These are phyloP conservation scores for Oreochromis mossambicus DNA, from an alignment of 2,797 vertebrate genomes.

Conservation along the genomic window DNA sequence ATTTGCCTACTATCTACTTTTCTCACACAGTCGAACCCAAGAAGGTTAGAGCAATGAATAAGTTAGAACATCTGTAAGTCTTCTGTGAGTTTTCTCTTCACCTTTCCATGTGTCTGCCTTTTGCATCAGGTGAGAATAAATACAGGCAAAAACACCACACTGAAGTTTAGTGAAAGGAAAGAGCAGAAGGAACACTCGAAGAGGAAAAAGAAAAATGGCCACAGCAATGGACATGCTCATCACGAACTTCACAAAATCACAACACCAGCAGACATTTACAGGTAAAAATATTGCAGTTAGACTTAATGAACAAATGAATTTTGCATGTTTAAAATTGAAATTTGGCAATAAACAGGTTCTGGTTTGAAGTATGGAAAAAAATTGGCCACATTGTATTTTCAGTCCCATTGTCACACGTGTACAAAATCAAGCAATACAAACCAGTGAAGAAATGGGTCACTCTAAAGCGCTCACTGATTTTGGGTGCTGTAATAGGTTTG, in stretches of 20 bases:
- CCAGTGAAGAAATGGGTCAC: neutral
- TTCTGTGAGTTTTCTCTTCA: neutral
- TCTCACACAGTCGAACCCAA: slow-evolving; percentile 95
- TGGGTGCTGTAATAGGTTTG: neutral
- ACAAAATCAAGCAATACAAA: neutral
- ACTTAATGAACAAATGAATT: neutral
- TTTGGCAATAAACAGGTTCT: accelerated
- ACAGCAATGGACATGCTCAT: slow-evolving; percentile 78
- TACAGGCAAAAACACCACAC: slow-evolving; percentile 94
- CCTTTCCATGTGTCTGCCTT: neutral
- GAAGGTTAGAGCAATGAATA: slow-evolving; percentile 78
- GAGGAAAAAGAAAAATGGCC: slow-evolving; percentile 87
- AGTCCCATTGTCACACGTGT: neutral
- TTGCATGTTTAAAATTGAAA: neutral
- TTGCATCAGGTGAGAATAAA: slow-evolving; percentile 92
- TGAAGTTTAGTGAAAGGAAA: slow-evolving; percentile 97
- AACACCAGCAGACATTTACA: slow-evolving; percentile 91
- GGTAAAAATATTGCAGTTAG: slow-evolving; percentile 64
- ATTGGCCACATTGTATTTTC: neutral
- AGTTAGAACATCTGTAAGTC: neutral
- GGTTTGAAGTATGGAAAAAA: neutral
- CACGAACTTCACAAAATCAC: slow-evolving; percentile 85
- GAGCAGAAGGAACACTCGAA: slow-evolving; percentile 96
- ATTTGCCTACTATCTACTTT: slow-evolving; percentile 91
- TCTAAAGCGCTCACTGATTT: neutral